These are phyloP conservation scores for Lissocephala sabroskyi DNA, from an alignment of 2,888 invertebrate genomes.

Conservation along the genomic window DNA sequence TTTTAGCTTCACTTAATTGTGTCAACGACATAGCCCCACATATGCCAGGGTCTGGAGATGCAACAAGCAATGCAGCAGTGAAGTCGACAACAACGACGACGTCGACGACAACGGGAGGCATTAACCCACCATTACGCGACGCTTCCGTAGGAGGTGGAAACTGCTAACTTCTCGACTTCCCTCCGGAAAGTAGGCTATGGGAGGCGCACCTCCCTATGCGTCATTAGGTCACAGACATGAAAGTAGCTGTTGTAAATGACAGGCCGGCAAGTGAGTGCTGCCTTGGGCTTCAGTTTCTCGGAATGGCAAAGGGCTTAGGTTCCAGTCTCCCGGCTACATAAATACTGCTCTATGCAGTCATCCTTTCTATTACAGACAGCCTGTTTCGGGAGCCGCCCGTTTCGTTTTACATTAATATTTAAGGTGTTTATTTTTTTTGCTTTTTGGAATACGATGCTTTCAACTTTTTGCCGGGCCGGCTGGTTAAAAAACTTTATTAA, in stretches of 20 bases:
- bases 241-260: constrained; percentile 43
- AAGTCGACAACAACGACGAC: constrained; percentile 2
- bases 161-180: constrained; percentile 8
- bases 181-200: constrained; percentile 51
- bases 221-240: constrained; percentile 50
- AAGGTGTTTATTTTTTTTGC: too few relatives aligned
- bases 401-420: too few relatives aligned
- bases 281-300: too few relatives aligned
- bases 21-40: constrained; percentile 28
- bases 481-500: too few relatives aligned
- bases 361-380: too few relatives aligned
- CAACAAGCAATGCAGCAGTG: constrained; percentile 15
- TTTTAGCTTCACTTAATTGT: constrained; percentile 54
- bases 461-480: too few relatives aligned
- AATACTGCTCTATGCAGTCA: too few relatives aligned
- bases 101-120: neutral
- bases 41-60: too few relatives aligned
- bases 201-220: constrained; percentile 3
- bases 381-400: too few relatives aligned
- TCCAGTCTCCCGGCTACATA: too few relatives aligned
- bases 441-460: too few relatives aligned
- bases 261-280: too few relatives aligned
- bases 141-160: constrained; percentile 24
- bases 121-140: constrained; percentile 22
- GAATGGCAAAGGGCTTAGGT: constrained; percentile 1